Evolutionary conservation across 2,797 vertebrate species (phyloP).

Genomic region (Tachyglossus aculeatus): DNA sequence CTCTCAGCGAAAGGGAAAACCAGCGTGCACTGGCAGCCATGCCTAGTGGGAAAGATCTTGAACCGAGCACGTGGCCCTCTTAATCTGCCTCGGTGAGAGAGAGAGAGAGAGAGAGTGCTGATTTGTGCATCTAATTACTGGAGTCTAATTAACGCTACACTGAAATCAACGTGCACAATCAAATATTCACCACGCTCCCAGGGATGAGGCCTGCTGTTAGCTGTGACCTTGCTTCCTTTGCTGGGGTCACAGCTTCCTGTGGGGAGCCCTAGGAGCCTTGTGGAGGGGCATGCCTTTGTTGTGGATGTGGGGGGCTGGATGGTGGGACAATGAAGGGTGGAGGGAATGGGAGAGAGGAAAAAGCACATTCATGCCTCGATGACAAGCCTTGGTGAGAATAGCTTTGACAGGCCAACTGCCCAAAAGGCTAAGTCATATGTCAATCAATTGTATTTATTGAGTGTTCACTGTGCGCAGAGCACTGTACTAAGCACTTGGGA

Average conservation of each 20-base stretch:
- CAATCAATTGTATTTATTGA: too few relatives aligned
- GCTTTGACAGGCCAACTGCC: too few relatives aligned
- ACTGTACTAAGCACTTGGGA: too few relatives aligned
- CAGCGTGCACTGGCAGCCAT: background rate
- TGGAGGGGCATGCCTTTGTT: too few relatives aligned
- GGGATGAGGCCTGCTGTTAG: background rate
- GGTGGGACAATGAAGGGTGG: background rate
- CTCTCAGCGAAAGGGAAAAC: conserved; percentile 10
- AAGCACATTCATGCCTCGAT: conserved; percentile 13
- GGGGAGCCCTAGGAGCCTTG: too few relatives aligned
- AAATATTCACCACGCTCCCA: background rate
- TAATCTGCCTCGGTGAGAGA: background rate
- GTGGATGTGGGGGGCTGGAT: too few relatives aligned
- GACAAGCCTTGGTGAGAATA: background rate
- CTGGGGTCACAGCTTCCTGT: too few relatives aligned
- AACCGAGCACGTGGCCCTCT: background rate
- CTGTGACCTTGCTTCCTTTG: conserved; percentile 47
- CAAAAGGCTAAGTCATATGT: too few relatives aligned
- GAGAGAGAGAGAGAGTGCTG: conserved; percentile 17
- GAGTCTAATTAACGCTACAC: conserved; percentile 41
- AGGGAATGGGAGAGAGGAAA: background rate
- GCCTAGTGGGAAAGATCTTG: conserved; percentile 12
- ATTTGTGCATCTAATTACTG: background rate
- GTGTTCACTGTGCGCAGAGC: too few relatives aligned
- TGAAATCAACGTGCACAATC: conserved; percentile 43